phyloP scores from a whole-genome alignment of 2,888 invertebrate genomes.

The Agrochola lychnidis region DNA sequence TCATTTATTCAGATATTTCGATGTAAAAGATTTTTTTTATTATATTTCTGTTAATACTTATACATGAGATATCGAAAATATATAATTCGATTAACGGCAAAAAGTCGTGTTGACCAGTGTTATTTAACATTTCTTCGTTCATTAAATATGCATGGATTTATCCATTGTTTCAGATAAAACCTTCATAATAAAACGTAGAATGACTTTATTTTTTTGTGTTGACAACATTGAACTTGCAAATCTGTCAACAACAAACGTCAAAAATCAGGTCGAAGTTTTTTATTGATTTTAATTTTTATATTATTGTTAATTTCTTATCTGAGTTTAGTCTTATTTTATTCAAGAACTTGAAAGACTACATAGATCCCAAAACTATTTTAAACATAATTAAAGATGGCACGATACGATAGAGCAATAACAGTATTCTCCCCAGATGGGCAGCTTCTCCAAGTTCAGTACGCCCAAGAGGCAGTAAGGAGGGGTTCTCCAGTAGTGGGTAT shows the following conservation, averaged over 20 bases:
- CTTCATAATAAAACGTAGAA: not conserved
- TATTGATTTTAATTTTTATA: not conserved
- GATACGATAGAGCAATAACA: constrained; percentile 99
- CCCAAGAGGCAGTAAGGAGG: constrained; percentile 99
- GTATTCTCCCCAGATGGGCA: constrained; percentile 99
- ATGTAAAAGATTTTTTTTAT: too few relatives aligned
- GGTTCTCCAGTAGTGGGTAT: constrained; percentile 96
- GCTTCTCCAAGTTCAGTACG: constrained; percentile 98
- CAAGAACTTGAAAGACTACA: not conserved
- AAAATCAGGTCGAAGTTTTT: constrained; percentile 9
- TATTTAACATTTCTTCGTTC: not conserved
- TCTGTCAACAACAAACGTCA: constrained; percentile 36
- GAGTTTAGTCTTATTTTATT: not conserved
- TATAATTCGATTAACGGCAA: too few relatives aligned
- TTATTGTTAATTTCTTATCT: not conserved
- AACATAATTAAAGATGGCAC: constrained; percentile 79
- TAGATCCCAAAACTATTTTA: too few relatives aligned
- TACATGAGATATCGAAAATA: too few relatives aligned
- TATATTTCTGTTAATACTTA: too few relatives aligned
- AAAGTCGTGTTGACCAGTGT: too few relatives aligned
- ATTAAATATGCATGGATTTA: not conserved
- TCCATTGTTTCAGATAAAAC: not conserved
- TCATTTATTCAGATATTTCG: too few relatives aligned
- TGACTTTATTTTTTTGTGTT: not conserved
- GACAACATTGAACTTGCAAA: not conserved